Base-by-base conservation (phyloP, 2,113 vertebrate genomes). In the Leptobrachium leishanense region DNA sequence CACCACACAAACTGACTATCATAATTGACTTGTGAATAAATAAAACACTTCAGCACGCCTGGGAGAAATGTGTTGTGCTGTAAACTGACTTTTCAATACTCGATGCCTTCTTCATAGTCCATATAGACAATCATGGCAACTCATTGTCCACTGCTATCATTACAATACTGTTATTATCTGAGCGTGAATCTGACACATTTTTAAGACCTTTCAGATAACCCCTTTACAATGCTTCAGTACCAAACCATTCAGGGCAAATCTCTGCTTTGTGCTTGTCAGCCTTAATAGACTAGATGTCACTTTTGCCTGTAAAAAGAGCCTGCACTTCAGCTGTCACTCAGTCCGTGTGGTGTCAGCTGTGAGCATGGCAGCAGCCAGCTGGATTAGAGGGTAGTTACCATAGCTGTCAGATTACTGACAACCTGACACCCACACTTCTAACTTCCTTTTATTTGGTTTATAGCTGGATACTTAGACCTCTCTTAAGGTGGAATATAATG, bases 321-420 rank as follows among this genome's bases (percentile, higher is more conserved):
- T 83, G 94, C 95, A 96, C 94, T 94, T 97, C 96, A 98, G 95
- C 98, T 98, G 97, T 99, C 98, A 99, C 94, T 99, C 98, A 98
- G 94, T 94, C 92, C 94, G 92, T 87, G 91, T 81, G 40, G 95
- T 98, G 98, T 98, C 98, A 98, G 96, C 92, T 70, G 85, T 90
- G 96, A 98, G 96, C 96, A 82, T 95, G 96, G 95, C 96, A 97
- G 95, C 92, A 98, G 96, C 95, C 88, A 90, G 94, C 95, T 95
- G 97, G 95, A 99, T 98, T 99, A 99, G 95, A 98, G 96, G 95
- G 95, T 97, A 98, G 95, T 98, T 98, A 98, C 98, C 95, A 95
- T 85, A 98, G 95, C 96, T 99, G 98, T 98, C 98, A 98, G 94
- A 96, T 95, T 96, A 94, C 96, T 98, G 98, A 99, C 98, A 98